Base-by-base conservation (phyloP, 2,113 vertebrate genomes). In the Cebus imitator region DNA sequence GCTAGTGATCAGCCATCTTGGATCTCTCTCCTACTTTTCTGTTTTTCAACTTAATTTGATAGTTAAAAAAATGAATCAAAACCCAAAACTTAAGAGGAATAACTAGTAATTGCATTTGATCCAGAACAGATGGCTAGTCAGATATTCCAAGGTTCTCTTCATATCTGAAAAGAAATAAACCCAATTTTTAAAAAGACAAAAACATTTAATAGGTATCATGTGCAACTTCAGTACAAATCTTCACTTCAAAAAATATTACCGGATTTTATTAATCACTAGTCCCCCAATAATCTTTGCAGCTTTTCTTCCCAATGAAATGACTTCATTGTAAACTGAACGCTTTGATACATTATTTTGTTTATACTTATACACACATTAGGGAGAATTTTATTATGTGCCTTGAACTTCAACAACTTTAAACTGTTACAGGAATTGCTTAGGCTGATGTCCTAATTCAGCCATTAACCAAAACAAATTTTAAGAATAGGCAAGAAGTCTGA, bases 251-350 rank as follows among this genome's bases (percentile, higher is more conserved):
- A 87, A 14, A 66, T 68, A 57, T 73, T 40, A 89, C n/a, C 72
- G 32, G 57, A 35, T 96, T 98, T 94, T 57, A 94, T 92, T 98
- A 96, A 76, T 94, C 97, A 87, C 68, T 91, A 95, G 37, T 85
- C 43, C 68, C 72, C 30, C 37, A 78, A 95, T 35, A 75, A 80
- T 30, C 78, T 97, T 80, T 68, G 27, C 43, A 93, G 72, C 87
- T 96, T 89, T 68, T n/a, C 70, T 95, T 82, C 52, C 73, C 78
- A 50, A 84, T 30, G 81, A 52, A 89, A 92, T 64, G 32, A 58
- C 40, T 96, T 87, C 35, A 76, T 73, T 37, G 52, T 14, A 75
- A 78, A 95, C 27, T 4, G 8, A 90, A 78, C 2, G 8, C 40
- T 79, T 40, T 45, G 48, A 70, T 52, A 48, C 48, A 16, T 57